Conservation (phyloP, 2,888 invertebrate genomes). For the Eurytoma californica region DNA sequence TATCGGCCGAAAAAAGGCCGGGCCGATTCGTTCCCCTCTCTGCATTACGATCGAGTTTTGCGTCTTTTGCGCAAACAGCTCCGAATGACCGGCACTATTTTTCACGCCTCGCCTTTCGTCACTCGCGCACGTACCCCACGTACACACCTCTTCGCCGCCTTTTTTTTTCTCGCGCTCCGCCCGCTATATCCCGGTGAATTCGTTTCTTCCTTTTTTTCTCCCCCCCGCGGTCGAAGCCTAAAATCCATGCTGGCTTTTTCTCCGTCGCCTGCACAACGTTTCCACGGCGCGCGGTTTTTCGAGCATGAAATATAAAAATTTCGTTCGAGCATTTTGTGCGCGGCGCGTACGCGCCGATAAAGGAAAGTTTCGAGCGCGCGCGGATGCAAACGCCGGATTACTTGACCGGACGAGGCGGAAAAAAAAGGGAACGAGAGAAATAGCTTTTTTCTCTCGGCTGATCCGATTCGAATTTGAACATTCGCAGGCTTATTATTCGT, state of each 20-base stretch:
- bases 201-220: background rate
- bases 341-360: background rate
- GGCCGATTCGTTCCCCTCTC: background rate
- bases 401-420: background rate
- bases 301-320: slow-evolving; percentile 7
- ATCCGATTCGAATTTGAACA: background rate
- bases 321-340: background rate
- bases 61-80: slow-evolving; percentile 17
- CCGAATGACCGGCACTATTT: background rate
- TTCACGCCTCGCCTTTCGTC: slow-evolving; percentile 7
- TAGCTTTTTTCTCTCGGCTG: background rate
- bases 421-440: background rate
- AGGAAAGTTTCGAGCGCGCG: background rate
- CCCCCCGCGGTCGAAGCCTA: background rate
- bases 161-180: background rate
- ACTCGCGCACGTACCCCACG: background rate
- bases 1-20: background rate
- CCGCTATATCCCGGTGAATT: no score
- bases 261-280: background rate
- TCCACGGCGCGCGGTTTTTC: background rate
- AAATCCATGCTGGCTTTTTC: background rate
- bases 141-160: background rate
- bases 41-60: background rate
- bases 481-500: no score
- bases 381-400: background rate